These are phyloP conservation scores for Ispidina lecontei DNA, from an alignment of 2,797 vertebrate species.

Conservation along the genomic window DNA sequence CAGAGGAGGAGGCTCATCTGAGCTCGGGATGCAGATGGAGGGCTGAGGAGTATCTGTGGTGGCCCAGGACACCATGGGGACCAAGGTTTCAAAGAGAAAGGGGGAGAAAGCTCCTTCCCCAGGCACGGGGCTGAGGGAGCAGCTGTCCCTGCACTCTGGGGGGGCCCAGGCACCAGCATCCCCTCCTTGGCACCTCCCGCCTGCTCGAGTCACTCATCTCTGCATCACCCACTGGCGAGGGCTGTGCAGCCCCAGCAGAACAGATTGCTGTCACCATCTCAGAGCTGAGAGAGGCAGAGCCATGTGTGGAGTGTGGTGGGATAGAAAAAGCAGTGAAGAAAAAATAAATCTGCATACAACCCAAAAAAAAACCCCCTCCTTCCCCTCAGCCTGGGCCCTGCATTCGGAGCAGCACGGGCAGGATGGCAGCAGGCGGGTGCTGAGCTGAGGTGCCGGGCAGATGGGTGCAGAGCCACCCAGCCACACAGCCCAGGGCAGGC, in stretches of 20 bases:
- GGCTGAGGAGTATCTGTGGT: accelerated
- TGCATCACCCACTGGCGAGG: background rate
- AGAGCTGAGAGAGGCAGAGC: background rate
- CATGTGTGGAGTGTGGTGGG: background rate
- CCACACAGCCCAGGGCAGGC: background rate
- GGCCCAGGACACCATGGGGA: background rate
- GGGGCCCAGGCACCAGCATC: conserved; percentile 5
- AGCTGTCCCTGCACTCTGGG: background rate
- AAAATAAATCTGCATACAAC: background rate
- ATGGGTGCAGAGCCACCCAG: background rate
- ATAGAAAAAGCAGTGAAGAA: background rate
- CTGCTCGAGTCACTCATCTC: conserved; percentile 3
- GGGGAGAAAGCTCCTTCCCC: background rate
- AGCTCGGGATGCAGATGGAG: background rate
- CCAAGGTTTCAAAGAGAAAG: background rate
- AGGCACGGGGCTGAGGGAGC: background rate
- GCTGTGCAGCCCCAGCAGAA: background rate
- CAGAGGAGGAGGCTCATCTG: background rate
- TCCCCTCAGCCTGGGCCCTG: background rate
- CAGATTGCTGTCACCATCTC: conserved; percentile 39
- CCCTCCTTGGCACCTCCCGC: background rate
- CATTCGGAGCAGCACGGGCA: background rate
- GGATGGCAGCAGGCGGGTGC: background rate
- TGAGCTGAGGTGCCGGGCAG: background rate
- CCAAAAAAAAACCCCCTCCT: background rate